These are phyloP conservation scores for Notiomystis cincta DNA, from an alignment of 2,113 vertebrate species.

Conservation along the genomic window DNA sequence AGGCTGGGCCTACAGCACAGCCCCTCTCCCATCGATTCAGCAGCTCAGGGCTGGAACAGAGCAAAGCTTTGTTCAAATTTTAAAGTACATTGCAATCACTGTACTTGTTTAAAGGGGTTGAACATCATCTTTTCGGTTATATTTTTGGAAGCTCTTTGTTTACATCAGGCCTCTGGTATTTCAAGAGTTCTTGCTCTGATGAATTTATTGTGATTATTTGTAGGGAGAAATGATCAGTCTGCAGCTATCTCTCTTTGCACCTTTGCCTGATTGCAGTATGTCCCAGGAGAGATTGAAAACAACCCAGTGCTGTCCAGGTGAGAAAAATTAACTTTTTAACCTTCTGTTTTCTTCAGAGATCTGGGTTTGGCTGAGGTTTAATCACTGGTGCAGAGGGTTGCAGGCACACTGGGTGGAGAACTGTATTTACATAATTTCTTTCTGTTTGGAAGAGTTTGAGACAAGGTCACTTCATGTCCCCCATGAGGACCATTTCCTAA, in stretches of 20 bases:
- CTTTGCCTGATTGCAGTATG: neutral
- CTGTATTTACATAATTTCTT: neutral
- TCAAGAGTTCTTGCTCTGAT: neutral
- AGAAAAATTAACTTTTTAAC: neutral
- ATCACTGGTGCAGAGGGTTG: neutral
- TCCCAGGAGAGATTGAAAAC: neutral
- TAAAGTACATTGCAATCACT: neutral
- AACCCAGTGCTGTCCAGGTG: neutral
- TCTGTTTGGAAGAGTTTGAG: neutral
- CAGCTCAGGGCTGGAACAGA: accelerated
- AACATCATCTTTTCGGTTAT: neutral
- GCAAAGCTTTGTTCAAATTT: neutral
- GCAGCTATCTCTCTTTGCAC: neutral
- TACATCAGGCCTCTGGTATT: neutral
- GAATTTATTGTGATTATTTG: neutral
- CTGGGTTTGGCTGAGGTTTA: neutral
- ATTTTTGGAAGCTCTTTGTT: neutral
- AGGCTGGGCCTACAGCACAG: neutral
- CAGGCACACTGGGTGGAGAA: neutral
- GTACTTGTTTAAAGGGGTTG: neutral
- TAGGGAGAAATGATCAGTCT: neutral
- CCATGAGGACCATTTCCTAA: neutral
- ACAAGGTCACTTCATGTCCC: neutral
- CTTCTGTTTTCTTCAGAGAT: neutral
- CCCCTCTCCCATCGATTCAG: neutral